Conservation (phyloP, 2,797 vertebrate species). For the Hoplostethus atlanticus region DNA sequence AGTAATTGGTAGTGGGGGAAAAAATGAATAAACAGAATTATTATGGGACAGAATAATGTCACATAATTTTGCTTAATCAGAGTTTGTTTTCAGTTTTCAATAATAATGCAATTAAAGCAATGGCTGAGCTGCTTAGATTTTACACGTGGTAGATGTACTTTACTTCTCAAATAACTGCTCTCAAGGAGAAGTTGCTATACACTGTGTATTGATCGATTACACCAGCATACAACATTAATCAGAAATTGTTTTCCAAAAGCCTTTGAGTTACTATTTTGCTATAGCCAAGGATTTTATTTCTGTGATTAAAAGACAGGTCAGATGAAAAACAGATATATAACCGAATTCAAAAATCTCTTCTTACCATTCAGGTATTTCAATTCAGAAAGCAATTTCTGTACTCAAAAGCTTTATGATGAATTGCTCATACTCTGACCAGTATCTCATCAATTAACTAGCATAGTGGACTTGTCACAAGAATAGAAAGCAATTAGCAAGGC, state of each 20-base stretch:
- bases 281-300: constrained; percentile 27
- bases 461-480: constrained; percentile 40
- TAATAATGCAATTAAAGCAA: too few relatives aligned
- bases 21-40: neutral
- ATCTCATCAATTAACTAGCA: constrained; percentile 32
- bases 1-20: neutral
- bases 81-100: too few relatives aligned
- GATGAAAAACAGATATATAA: constrained; percentile 45
- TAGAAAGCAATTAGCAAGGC: constrained; percentile 65
- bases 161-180: too few relatives aligned
- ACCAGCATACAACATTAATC: constrained; percentile 27
- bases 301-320: constrained; percentile 31
- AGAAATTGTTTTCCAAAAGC: constrained; percentile 22
- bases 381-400: constrained; percentile 22
- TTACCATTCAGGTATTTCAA: constrained; percentile 34
- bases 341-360: constrained; percentile 27
- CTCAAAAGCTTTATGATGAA: constrained; percentile 53
- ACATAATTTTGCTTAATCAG: too few relatives aligned
- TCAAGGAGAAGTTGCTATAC: neutral
- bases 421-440: constrained; percentile 33
- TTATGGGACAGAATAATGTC: neutral
- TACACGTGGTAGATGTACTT: too few relatives aligned
- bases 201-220: constrained; percentile 30
- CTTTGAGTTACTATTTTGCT: constrained; percentile 15
- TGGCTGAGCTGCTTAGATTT: too few relatives aligned